Evolutionary conservation across 2,888 invertebrate species (phyloP), one percentile per base, ranked within the genome.

Genomic region (Podabrus alpinus): DNA sequence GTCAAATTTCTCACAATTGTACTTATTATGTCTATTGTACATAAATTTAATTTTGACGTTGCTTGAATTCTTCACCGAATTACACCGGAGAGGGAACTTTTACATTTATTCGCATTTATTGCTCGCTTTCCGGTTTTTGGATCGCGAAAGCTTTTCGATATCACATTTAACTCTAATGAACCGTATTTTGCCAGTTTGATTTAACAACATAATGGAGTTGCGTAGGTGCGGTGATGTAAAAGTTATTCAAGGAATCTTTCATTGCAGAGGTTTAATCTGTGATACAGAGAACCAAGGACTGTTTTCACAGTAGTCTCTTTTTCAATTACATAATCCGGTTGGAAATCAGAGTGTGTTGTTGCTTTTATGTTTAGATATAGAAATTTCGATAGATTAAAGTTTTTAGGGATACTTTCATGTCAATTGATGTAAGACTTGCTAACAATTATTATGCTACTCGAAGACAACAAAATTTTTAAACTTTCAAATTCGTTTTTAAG

Each of bases 251-350:
- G 24, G 60, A 61, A 70, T 66, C 69, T 77, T 74, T 21, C 77
- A 84, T 86, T 86, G 83, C 86, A 87, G 86, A 87, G 85, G 81
- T 83, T 82, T 84, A 73, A 82, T 86, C 86, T 88, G 88, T 88
- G 87, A 87, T 87, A 87, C 86, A 86, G 88, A 88, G 87, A 87
- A 86, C 82, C 45, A 88, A 85, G 88, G 87, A 88, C 88, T 88
- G 87, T 74, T 77, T 71, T 77, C 73, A 72, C 77, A 72, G 74
- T 77, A 77, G 77, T 69, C 72, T 77, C 71, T 16, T 21, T 66
- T 66, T 66, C 19, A 66, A 66, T 24, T 64, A 19, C 62, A 64
- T 64, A 16, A 64, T 64, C 62, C n/a, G 62, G 19, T 21, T 19
- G 61, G 61, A 17, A 19, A 17, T 21, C 62, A 64, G 62, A 19